phyloP scores from a whole-genome alignment of 2,797 vertebrate genomes.

The Echeneis naucrates region DNA sequence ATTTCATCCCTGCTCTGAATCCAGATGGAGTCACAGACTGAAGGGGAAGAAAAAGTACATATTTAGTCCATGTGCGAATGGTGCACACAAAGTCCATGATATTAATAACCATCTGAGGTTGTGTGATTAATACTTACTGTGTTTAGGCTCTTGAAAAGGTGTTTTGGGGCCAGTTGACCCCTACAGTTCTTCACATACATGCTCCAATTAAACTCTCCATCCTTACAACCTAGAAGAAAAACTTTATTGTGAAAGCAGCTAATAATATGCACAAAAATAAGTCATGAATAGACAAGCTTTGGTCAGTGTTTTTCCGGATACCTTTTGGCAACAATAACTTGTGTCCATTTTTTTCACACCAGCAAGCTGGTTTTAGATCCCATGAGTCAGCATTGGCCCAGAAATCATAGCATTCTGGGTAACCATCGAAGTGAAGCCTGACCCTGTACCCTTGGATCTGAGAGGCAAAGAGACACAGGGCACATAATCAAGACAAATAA shows the following conservation, averaged over 20 bases:
- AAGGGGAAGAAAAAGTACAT: constrained; percentile 4
- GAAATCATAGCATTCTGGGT: constrained; percentile 89
- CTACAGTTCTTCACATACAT: constrained; percentile 88
- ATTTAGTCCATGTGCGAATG: not conserved
- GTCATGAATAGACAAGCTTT: too few relatives aligned
- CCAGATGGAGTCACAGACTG: constrained; percentile 88
- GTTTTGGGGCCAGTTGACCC: constrained; percentile 87
- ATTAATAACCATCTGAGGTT: not conserved
- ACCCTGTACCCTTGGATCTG: constrained; percentile 88
- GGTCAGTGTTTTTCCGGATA: constrained; percentile 32
- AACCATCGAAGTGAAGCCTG: constrained; percentile 88
- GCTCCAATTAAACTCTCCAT: constrained; percentile 88
- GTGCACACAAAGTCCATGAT: not conserved
- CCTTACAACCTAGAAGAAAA: constrained; percentile 82
- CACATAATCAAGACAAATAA: not conserved
- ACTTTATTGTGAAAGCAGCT: not conserved
- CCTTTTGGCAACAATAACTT: constrained; percentile 88
- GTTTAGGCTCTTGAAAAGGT: constrained; percentile 89
- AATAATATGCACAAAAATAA: not conserved
- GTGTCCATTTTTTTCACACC: constrained; percentile 89
- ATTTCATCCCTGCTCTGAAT: constrained; percentile 88
- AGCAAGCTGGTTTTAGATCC: constrained; percentile 87
- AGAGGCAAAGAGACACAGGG: not conserved
- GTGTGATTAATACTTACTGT: constrained; percentile 73
- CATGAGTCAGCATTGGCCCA: constrained; percentile 89